These are phyloP conservation scores for Dryobates pubescens DNA, from an alignment of 2,797 vertebrate genomes.

Conservation along the genomic window DNA sequence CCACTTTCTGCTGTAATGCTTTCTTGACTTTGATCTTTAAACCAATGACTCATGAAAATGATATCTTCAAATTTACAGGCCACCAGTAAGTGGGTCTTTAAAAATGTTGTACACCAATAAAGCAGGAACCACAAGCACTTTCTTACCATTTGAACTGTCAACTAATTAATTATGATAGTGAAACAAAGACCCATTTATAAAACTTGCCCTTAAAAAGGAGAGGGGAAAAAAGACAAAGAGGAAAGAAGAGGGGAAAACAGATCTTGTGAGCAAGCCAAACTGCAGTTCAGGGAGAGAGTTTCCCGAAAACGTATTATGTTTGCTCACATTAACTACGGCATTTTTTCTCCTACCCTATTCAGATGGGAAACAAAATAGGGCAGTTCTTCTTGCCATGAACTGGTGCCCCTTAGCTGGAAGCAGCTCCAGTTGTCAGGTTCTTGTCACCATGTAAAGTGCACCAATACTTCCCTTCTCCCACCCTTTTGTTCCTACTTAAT, in stretches of 20 bases:
- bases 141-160: slow-evolving; percentile 21
- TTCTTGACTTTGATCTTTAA: slow-evolving; percentile 47
- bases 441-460: slow-evolving; percentile 48
- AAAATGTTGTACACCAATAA: slow-evolving; percentile 4
- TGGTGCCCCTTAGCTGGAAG: slow-evolving; percentile 50
- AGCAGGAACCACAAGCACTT: slow-evolving; percentile 19
- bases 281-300: not conserved
- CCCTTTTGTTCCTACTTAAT: slow-evolving; percentile 62
- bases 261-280: slow-evolving; percentile 4
- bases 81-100: slow-evolving; percentile 9
- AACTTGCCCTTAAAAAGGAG: not conserved
- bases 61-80: slow-evolving; percentile 40
- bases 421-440: slow-evolving; percentile 57
- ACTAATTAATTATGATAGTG: slow-evolving; percentile 51
- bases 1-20: not conserved
- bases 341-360: not conserved
- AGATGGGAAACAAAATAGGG: slow-evolving; percentile 51
- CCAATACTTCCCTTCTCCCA: slow-evolving; percentile 24
- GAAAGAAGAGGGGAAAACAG: not conserved
- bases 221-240: not conserved
- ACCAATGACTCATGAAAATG: slow-evolving; percentile 36
- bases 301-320: slow-evolving; percentile 40
- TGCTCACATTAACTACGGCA: slow-evolving; percentile 30
- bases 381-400: slow-evolving; percentile 49
- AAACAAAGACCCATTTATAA: slow-evolving; percentile 29